A percentile compares a stretch with the other conserved stretches of the same genome.
These are phyloP conservation scores for Palloptera scutellata DNA, from an alignment of 2,888 invertebrate species.

Conservation along the genomic window DNA sequence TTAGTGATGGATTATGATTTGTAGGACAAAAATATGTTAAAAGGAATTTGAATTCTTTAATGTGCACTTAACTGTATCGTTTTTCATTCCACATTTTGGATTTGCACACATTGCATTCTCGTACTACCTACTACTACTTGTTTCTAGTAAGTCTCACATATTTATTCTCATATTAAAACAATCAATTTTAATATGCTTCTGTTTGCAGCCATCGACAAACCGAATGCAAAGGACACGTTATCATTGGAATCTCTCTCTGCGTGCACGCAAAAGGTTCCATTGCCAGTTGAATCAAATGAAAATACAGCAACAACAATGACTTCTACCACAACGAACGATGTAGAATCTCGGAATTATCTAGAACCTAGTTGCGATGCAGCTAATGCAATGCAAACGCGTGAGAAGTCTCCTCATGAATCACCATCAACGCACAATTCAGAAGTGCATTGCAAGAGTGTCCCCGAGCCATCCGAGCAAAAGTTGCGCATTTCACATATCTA, in stretches of 20 bases:
- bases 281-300: slow-evolving; percentile 51
- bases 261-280: slow-evolving; percentile 41
- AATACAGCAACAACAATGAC: slow-evolving; percentile 30
- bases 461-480: slow-evolving; percentile 33
- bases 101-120: neutral
- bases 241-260: slow-evolving; percentile 52
- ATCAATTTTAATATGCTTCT: slow-evolving; percentile 57
- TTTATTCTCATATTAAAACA: slow-evolving; percentile 55
- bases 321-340: neutral
- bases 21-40: no score
- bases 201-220: slow-evolving; percentile 55
- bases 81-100: neutral
- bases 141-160: slow-evolving; percentile 56
- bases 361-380: neutral
- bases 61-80: neutral
- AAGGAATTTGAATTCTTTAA: no score
- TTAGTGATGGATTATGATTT: no score
- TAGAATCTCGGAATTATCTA: slow-evolving; percentile 12
- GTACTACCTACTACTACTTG: slow-evolving; percentile 19
- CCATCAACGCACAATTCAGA: slow-evolving; percentile 29
- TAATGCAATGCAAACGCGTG: slow-evolving; percentile 25
- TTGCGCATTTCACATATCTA: slow-evolving; percentile 38
- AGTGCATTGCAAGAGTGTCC: slow-evolving; percentile 20
- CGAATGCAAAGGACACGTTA: slow-evolving; percentile 38
- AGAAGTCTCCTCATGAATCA: no score